Evolutionary conservation across 2,888 invertebrate species (phyloP), one percentile per base, ranked within the genome.

Genomic region (Neoscelio sp.): DNA sequence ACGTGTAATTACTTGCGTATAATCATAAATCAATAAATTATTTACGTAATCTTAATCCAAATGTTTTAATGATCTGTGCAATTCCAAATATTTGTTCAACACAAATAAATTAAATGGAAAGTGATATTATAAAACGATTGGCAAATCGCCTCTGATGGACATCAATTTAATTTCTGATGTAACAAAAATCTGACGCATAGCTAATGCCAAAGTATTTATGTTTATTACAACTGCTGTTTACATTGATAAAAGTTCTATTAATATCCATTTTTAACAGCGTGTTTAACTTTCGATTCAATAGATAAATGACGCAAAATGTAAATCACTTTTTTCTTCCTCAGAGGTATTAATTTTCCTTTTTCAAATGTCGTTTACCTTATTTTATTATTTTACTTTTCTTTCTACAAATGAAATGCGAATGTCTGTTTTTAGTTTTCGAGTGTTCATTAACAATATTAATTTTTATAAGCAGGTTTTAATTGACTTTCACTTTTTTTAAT

Each of bases 401-500:
- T 44, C 46, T 13, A 1, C 30, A 15, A 15, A 4, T 35, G 17
- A 50, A 50, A 30, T 50, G 5, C 8, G 17, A 50, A 20, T 7
- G 46, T 4, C 6, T n/a, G 10, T 17, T 60, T 60, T 62, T 62
- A 15, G 13, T 62, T 15, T 42, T 2, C 4, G 23, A n/a, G 20
- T 15, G 30, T 33, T 46, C 54, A 68, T 54, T 42, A 58, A 48
- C 48, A 54, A 58, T 70, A 42, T 56, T 52, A 68, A 68, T 68
- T 46, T 64, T 76, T 56, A 64, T 62, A 76, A 70, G 50, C 30
- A 18, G 26, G 1, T 13, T 56, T 62, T 50, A 64, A 77, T 64
- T 44, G 64, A 65, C 70, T 77, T 70, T 77, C 77, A 35, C 77
- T 65, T 65, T 77, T 70, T 77, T 75, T 60, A 54, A 70, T 64